Conservation (phyloP, 2,888 invertebrate genomes). For the Standfussiana lucernea region DNA sequence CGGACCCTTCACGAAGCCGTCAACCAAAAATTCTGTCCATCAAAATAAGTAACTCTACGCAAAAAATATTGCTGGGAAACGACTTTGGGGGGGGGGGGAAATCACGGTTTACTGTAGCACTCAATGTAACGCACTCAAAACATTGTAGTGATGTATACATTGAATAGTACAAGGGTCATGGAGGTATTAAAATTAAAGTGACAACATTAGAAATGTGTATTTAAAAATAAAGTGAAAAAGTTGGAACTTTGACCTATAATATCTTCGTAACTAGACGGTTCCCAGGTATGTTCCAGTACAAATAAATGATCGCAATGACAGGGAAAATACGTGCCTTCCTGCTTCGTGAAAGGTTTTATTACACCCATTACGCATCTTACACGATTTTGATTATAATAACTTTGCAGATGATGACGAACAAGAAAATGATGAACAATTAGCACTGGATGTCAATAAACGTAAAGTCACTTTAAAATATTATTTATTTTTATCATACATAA, state of each 20-base stretch:
- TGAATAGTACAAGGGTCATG: background rate
- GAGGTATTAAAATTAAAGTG: background rate
- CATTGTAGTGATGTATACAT: too few relatives aligned
- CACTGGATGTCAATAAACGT: conserved; percentile 18
- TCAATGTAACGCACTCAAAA: too few relatives aligned
- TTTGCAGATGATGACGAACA: conserved; percentile 18
- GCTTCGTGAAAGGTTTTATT: too few relatives aligned
- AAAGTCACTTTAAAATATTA: background rate
- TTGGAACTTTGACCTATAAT: background rate
- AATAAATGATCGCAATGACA: background rate
- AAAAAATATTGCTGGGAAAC: background rate
- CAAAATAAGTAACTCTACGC: background rate
- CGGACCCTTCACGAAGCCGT: background rate
- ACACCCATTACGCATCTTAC: background rate
- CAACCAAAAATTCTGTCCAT: background rate
- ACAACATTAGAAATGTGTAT: too few relatives aligned
- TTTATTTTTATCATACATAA: too few relatives aligned
- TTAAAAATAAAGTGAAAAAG: too few relatives aligned
- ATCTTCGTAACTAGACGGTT: background rate
- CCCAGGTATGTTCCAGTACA: background rate
- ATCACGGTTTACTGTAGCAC: background rate
- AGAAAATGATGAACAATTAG: background rate
- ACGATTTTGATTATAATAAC: background rate
- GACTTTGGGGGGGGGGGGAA: background rate
- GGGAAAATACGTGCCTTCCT: background rate